Evolutionary conservation across 2,888 invertebrate species (phyloP).

Genomic region (Selenia dentaria): DNA sequence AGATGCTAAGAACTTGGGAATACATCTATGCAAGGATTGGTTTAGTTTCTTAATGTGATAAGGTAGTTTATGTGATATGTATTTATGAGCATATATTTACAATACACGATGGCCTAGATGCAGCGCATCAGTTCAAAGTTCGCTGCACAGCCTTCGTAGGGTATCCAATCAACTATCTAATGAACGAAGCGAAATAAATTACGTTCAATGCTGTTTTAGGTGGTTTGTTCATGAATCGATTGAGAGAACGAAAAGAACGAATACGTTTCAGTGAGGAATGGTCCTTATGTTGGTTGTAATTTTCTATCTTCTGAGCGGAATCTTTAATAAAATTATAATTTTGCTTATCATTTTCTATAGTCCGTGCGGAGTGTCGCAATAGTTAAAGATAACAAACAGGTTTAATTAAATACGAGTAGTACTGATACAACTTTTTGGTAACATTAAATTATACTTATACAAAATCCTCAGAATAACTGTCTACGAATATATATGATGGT

Average conservation of each 20-base stretch:
- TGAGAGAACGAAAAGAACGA: slow-evolving; percentile 3
- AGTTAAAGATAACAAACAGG: too few species aligned
- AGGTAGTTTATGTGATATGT: slow-evolving; percentile 1
- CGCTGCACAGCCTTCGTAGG: slow-evolving; percentile 64
- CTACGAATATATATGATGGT: too few species aligned
- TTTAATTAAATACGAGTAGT: too few species aligned
- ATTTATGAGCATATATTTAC: slow-evolving; percentile 10
- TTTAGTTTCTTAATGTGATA: neutral
- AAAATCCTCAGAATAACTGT: too few species aligned
- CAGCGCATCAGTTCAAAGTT: slow-evolving; percentile 69
- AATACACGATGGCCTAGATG: slow-evolving; percentile 43
- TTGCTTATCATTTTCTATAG: too few species aligned
- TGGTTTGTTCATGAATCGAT: slow-evolving; percentile 9
- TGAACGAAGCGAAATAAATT: slow-evolving; percentile 60
- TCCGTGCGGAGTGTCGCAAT: too few species aligned
- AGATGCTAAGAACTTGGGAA: neutral
- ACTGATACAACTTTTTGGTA: too few species aligned
- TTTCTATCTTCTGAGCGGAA: too few species aligned
- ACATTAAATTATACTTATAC: too few species aligned
- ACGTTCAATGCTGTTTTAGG: slow-evolving; percentile 39
- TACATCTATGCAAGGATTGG: neutral
- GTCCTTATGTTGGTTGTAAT: too few species aligned
- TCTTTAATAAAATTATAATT: too few species aligned
- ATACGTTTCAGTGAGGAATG: too few species aligned
- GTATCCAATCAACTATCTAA: slow-evolving; percentile 78